Conservation (phyloP, 2,113 vertebrate species). For the Pelobates fuscus region DNA sequence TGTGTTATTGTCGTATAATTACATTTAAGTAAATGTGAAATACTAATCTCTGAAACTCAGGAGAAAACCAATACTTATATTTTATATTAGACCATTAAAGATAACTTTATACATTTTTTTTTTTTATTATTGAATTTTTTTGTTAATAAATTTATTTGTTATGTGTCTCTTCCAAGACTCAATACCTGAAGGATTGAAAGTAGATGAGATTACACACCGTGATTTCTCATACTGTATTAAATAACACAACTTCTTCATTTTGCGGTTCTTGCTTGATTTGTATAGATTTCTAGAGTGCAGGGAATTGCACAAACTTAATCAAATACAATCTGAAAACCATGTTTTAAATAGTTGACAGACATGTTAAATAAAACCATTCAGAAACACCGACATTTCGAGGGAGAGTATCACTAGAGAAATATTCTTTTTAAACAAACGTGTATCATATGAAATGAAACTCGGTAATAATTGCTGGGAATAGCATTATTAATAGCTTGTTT, state of each 20-base stretch:
- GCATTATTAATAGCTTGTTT: not conserved
- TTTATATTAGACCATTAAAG: not conserved
- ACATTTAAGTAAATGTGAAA: too few species aligned
- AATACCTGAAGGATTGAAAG: not conserved
- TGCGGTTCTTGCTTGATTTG: not conserved
- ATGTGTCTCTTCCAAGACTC: not conserved
- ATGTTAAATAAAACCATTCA: not conserved
- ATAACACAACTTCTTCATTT: not conserved
- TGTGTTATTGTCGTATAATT: too few species aligned
- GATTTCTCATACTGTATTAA: not conserved
- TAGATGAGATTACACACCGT: not conserved
- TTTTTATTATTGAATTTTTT: too few species aligned
- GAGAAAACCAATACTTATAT: not conserved
- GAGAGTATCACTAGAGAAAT: not conserved
- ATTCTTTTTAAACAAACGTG: not conserved
- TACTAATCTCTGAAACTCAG: not conserved
- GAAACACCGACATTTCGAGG: not conserved
- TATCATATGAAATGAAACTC: not conserved
- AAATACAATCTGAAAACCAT: not conserved
- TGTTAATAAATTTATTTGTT: not conserved
- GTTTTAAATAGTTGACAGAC: not conserved
- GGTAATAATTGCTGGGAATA: not conserved
- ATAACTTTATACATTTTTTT: not conserved
- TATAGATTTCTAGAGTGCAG: not conserved
- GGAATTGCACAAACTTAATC: not conserved